phyloP scores from a whole-genome alignment of 2,797 vertebrate species.

The Chaetophractus vellerosus region DNA sequence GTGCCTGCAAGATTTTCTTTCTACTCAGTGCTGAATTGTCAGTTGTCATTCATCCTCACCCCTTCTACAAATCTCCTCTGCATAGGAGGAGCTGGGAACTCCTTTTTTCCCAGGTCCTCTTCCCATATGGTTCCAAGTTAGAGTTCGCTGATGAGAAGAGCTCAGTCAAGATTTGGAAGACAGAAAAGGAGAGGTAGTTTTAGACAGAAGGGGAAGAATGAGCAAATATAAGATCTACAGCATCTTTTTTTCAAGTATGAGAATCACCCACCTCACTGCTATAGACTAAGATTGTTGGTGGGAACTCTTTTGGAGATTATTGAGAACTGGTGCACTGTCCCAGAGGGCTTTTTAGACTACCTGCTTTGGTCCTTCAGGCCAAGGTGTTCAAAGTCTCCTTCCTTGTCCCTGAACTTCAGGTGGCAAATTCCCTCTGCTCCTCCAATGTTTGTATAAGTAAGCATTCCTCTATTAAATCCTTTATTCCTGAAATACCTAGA shows the following conservation, averaged over 20 bases:
- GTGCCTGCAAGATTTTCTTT: not conserved
- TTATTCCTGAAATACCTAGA: constrained; percentile 46
- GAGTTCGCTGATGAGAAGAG: not conserved
- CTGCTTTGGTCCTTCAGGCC: not conserved
- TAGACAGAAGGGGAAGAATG: not conserved
- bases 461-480: not conserved
- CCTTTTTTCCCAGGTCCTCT: not conserved
- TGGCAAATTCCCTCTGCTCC: not conserved
- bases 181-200: not conserved
- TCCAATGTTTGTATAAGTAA: not conserved
- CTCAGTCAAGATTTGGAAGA: not conserved
- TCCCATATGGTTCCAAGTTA: not conserved
- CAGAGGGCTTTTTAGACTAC: not conserved
- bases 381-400: not conserved
- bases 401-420: constrained; percentile 11
- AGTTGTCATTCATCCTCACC: not conserved
- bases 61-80: not conserved
- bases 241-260: not conserved
- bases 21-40: not conserved
- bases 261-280: not conserved
- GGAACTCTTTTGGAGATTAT: not conserved
- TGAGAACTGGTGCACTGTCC: not conserved
- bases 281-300: not conserved
- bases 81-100: not conserved
- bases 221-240: not conserved